Evolutionary conservation across 2,797 vertebrate genomes (phyloP), one percentile per base, ranked within the genome.

Genomic region (Enteromius trimaculatus): DNA sequence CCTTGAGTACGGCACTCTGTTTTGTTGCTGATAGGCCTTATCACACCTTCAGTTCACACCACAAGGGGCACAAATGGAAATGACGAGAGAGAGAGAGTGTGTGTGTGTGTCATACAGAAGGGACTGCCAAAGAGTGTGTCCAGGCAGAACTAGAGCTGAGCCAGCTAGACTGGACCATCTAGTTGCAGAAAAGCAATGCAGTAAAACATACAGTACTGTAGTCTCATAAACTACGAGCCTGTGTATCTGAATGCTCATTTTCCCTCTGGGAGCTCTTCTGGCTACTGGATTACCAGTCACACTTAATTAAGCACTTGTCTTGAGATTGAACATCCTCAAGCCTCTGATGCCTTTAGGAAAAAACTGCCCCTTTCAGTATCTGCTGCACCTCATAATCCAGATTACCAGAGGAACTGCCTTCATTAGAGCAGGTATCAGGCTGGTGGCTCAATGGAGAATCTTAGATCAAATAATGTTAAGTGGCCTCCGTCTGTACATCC

Each of bases 401-500:
- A 89, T 86, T 87, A 81, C 58, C 47, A 64, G 53, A 80, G 53
- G 68, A 82, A 69, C 70, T 82, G 55, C 81, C 80, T 79, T 84
- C 71, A 66, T 80, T 70, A 58, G 37, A 34, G 70, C 17, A 74
- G 58, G 68, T 23, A 23, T 81, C 31, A 82, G 29, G 21, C 23
- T 6, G 37, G 37, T 75, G 64, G 68, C 53, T 37, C 31, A 77
- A 34, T 47, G 21, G 6, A 77, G 53, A 60, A 51, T 76, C 58
- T 49, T 39, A 80, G 66, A 80, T 87, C 85, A 87, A 85, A 85
- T 85, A 80, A 88, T 78, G 39, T 74, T 84, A 88, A 89, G 80
- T 88, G 84, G 68, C 74, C 78, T 64, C 74, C 39, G 19, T 86
- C 81, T 86, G 80, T 79, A 86, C 74, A 47, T 86, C 66, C 55